These are phyloP conservation scores for Zosterops borbonicus DNA, from an alignment of 2,113 vertebrate genomes.

Conservation along the genomic window DNA sequence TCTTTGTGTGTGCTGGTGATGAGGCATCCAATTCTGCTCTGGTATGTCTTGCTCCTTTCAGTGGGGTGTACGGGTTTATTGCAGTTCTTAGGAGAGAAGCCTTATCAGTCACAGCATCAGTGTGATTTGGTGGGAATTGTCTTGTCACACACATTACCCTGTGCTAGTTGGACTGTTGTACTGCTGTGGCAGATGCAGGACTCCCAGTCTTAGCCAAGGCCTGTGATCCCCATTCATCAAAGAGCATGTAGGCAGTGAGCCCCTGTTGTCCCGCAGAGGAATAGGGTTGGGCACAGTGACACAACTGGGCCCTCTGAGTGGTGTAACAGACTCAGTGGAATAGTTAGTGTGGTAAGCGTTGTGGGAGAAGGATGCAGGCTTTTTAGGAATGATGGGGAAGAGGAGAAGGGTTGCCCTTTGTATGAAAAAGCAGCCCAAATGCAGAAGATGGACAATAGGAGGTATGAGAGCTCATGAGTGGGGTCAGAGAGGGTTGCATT, in stretches of 20 bases:
- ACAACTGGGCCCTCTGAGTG: not conserved
- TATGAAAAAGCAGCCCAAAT: not conserved
- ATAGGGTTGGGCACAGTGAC: not conserved
- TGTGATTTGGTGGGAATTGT: not conserved
- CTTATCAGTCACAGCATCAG: not conserved
- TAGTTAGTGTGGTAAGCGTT: not conserved
- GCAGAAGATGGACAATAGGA: not conserved
- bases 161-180: not conserved
- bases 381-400: not conserved
- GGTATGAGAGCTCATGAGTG: not conserved
- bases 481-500: not conserved
- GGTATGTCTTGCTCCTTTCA: constrained; percentile 63
- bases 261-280: not conserved
- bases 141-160: not conserved
- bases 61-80: not conserved
- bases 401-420: not conserved
- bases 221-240: not conserved
- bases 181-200: not conserved
- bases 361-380: rapidly evolving
- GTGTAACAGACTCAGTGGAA: not conserved
- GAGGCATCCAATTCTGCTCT: constrained; percentile 90
- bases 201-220: not conserved
- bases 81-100: not conserved
- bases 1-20: constrained; percentile 91
- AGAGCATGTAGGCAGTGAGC: not conserved